Percentiles rank a stretch among this genome's conserved stretches.
Conservation (phyloP, 2,113 vertebrate genomes). For the Turnix velox region DNA sequence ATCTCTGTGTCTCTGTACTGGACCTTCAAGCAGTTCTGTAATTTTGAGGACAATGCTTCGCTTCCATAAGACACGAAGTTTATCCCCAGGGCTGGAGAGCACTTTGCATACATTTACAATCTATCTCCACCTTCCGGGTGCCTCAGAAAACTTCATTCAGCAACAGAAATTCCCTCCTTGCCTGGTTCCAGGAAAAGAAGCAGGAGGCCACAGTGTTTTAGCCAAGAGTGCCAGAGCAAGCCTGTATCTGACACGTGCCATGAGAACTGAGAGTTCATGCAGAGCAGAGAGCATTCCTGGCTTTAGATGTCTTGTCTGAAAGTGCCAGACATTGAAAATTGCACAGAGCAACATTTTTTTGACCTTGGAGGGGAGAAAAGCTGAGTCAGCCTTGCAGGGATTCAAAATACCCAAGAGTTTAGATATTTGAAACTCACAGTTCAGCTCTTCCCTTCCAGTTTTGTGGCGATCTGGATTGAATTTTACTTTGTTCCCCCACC, state of each 20-base stretch:
- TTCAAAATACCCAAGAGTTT: background rate
- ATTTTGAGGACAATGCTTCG: background rate
- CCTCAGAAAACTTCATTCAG: background rate
- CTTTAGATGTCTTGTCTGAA: background rate
- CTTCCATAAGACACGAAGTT: background rate
- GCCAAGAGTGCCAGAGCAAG: background rate
- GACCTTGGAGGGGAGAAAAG: conserved; percentile 35
- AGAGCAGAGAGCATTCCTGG: background rate
- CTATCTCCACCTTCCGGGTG: background rate
- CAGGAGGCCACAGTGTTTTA: background rate
- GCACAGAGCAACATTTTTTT: background rate
- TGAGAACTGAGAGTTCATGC: background rate
- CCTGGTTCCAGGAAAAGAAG: background rate
- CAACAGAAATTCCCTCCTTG: background rate
- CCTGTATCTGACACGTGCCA: background rate
- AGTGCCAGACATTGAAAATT: background rate
- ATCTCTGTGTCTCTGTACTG: too few relatives aligned
- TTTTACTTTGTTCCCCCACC: background rate
- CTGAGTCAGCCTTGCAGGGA: conserved; percentile 50
- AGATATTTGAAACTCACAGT: conserved; percentile 1
- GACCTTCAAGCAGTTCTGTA: too few relatives aligned
- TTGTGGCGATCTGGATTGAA: background rate
- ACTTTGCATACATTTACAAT: background rate
- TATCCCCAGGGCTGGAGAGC: background rate
- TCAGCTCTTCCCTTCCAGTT: too few relatives aligned